Evolutionary conservation across 2,113 vertebrate species (phyloP).

Genomic region (Mus spicilegus): DNA sequence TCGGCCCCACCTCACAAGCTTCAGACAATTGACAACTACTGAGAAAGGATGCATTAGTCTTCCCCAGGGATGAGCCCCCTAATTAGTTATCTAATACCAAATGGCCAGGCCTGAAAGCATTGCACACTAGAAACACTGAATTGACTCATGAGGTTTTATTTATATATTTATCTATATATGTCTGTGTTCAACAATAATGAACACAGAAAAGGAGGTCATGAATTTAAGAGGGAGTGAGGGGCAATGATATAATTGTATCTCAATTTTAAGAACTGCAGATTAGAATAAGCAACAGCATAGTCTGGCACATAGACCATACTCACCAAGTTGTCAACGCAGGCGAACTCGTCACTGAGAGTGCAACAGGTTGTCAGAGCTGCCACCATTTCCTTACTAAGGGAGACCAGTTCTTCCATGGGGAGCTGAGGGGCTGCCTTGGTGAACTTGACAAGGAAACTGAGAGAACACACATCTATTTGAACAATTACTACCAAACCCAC

Average conservation of each 20-base stretch:
- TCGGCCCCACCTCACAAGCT: neutral
- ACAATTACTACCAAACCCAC: neutral
- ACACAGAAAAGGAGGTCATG: neutral
- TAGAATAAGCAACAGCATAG: neutral
- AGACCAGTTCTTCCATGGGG: conserved; percentile 64
- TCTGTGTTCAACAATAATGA: neutral
- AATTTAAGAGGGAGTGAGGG: neutral
- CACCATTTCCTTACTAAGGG: conserved; percentile 57
- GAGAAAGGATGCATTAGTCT: neutral
- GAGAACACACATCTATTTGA: conserved; percentile 42
- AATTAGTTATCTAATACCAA: neutral
- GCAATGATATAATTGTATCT: neutral
- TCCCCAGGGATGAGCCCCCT: neutral
- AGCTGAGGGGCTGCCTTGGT: conserved; percentile 68
- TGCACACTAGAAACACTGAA: neutral
- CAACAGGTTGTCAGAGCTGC: conserved; percentile 52
- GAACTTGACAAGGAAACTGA: conserved; percentile 65
- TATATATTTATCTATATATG: neutral
- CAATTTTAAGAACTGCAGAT: neutral
- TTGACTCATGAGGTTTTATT: neutral
- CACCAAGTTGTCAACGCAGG: conserved; percentile 71
- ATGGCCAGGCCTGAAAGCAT: neutral
- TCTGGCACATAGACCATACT: neutral
- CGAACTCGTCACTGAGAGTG: conserved; percentile 59
- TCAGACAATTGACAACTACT: neutral